These are phyloP conservation scores for Lates japonicus DNA, from an alignment of 2,797 vertebrate species.

Conservation along the genomic window DNA sequence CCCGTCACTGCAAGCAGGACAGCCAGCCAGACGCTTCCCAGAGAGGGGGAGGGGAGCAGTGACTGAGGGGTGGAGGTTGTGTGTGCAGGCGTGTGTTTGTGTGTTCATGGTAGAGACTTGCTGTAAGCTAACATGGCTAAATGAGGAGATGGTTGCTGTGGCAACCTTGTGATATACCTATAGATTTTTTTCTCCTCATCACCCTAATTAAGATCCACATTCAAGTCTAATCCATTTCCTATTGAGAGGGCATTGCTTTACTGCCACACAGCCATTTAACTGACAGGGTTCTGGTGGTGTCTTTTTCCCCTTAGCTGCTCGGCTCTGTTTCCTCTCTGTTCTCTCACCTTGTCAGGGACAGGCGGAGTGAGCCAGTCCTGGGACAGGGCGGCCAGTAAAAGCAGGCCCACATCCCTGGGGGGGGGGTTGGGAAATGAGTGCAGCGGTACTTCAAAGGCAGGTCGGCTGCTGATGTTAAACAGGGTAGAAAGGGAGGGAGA, in stretches of 20 bases:
- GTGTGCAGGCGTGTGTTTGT: slow-evolving; percentile 45
- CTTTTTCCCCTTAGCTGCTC: slow-evolving; percentile 54
- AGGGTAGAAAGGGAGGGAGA: slow-evolving; percentile 69
- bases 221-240: slow-evolving; percentile 20
- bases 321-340: slow-evolving; percentile 59
- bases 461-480: slow-evolving; percentile 79
- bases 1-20: slow-evolving; percentile 78
- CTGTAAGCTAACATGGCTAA: slow-evolving; percentile 57
- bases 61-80: slow-evolving; percentile 59
- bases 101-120: slow-evolving; percentile 43
- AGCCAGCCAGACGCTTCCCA: slow-evolving; percentile 69
- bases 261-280: slow-evolving; percentile 22
- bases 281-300: slow-evolving; percentile 33
- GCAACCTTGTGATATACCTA: slow-evolving; percentile 61
- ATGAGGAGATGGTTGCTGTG: slow-evolving; percentile 60
- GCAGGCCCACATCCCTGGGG: slow-evolving; percentile 66
- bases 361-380: slow-evolving; percentile 59
- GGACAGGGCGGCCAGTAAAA: slow-evolving; percentile 73
- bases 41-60: slow-evolving; percentile 78
- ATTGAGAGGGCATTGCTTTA: slow-evolving; percentile 18
- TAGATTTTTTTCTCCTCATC: slow-evolving; percentile 33
- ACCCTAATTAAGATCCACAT: slow-evolving; percentile 56
- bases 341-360: slow-evolving; percentile 74
- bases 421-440: slow-evolving; percentile 70
- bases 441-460: slow-evolving; percentile 81